Evolutionary conservation across 1,140 invertebrate species (phyloP), one percentile per base, ranked within the genome.

Genomic region (Micrasema minimum): DNA sequence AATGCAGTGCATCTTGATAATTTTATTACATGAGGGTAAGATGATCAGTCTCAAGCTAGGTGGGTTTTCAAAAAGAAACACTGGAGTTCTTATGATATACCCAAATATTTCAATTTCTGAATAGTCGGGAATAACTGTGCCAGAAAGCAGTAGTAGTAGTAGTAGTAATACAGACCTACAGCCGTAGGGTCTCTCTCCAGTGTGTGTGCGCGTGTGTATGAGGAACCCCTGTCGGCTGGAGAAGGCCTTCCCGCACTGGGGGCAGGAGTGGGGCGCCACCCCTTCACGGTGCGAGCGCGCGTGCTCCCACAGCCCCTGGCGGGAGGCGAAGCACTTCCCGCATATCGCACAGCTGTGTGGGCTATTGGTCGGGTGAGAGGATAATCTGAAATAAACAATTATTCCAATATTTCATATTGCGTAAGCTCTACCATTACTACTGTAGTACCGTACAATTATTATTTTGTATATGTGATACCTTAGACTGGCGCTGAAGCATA

Each of bases 191-290:
- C 67, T 37, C 31, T 69, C 67, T 22, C 67, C 67, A 11, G 67
- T 69, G 16, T 69, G 67, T 0, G 67, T 69, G 16, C 67, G 55
- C 1, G 67, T 59, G 35, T 69, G 67, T 11, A 69, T 69, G 20
- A 69, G 67, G 64, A 86, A 87, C 0, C 94, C 86, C 87, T 93
- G 94, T 76, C 88, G 77, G 72, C 85, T 85, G 46, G 84, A 80
- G 48, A 86, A 85, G 0, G 81, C 83, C 67, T 86, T 85, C 0
- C 80, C 80, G 69, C 85, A 87, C n/a, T 80, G 82, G 20, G 83
- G 84, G 76, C 93, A 95, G 16, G 82, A 81, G 70, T 85, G 86
- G 61, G 82, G 80, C 0, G 83, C 82, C 55, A 81, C 81, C 0
- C 81, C 82, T 0, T 79, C 82, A 2, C 65, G 65, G 37, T 86